These are phyloP conservation scores for Lochmaea crataegi DNA, from an alignment of 2,888 invertebrate genomes.

Conservation along the genomic window DNA sequence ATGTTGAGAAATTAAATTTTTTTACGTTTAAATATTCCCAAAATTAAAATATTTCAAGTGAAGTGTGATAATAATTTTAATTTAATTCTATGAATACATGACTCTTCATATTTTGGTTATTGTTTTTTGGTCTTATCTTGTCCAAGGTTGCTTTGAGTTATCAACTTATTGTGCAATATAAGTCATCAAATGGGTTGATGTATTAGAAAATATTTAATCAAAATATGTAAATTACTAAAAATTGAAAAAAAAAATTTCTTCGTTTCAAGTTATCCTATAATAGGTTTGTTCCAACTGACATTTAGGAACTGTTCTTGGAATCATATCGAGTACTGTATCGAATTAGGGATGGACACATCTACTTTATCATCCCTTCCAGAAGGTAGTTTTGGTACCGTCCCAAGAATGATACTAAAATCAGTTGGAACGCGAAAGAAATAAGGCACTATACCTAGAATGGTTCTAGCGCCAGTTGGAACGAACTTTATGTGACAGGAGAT, in stretches of 20 bases:
- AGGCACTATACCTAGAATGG: too few relatives aligned
- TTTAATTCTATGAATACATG: background rate
- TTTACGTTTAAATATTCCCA: background rate
- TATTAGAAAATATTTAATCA: background rate
- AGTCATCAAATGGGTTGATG: background rate
- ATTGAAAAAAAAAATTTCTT: background rate
- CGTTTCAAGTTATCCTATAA: too few relatives aligned
- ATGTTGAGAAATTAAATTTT: background rate
- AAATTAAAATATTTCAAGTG: background rate
- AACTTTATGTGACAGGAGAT: too few relatives aligned
- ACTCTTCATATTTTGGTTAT: conserved; percentile 7
- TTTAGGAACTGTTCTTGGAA: too few relatives aligned
- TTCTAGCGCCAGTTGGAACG: too few relatives aligned
- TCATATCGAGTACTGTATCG: too few relatives aligned
- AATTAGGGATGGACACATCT: too few relatives aligned
- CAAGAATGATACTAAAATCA: too few relatives aligned
- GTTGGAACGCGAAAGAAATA: too few relatives aligned
- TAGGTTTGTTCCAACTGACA: too few relatives aligned
- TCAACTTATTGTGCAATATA: conserved; percentile 1
- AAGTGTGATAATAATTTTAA: background rate
- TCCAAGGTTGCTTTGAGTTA: background rate
- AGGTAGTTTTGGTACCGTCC: too few relatives aligned
- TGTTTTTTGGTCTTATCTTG: background rate
- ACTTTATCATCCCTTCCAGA: too few relatives aligned
- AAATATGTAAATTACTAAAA: background rate